Evolutionary conservation across 2,888 invertebrate species (phyloP), one percentile per base, ranked within the genome.

Genomic region (Cheilosia urbana): DNA sequence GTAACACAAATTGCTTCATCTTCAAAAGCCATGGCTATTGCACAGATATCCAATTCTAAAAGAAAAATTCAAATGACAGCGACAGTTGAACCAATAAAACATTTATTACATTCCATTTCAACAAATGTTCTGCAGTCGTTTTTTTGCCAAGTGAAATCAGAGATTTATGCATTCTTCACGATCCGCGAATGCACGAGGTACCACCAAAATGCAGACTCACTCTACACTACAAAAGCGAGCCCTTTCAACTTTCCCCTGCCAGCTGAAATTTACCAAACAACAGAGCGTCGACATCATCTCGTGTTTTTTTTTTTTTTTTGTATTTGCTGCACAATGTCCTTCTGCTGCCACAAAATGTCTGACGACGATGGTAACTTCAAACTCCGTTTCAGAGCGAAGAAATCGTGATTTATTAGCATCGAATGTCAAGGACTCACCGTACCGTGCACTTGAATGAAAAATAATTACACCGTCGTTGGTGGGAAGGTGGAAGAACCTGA

Each of bases 321-420:
- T n/a, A n/a, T n/a, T 27, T 3, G 49, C 13, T 24, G 21, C 24
- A 13, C 19, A 49, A 19, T 24, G 37, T 27, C 17, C 15, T 71
- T 51, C 24, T 24, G 27, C 9, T 21, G 21, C 21, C 51, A 24
- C 24, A 15, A 51, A 21, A 51, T 24, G 21, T 17, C 47, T 47
- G 37, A 27, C 30, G 40, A 42, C 27, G 19, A 63, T 34, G 53
- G 47, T 63, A 27, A 55, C 51, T 69, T 68, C 45, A 69, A 53
- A 62, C 45, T 58, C 27, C 62, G 53, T 68, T 71, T 49, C 17
- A 37, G 49, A 17, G 7, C 13, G 55, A 78, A 42, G 65, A 55
- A 72, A 45, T 72, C 79, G 72, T 79, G 79, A 79, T 79, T 79
- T 79, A 79, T 79, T 79, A 79, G 79, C 79, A 65, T 79, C 45